phyloP scores from a whole-genome alignment of 2,888 invertebrate species.

The Agrilus mali region DNA sequence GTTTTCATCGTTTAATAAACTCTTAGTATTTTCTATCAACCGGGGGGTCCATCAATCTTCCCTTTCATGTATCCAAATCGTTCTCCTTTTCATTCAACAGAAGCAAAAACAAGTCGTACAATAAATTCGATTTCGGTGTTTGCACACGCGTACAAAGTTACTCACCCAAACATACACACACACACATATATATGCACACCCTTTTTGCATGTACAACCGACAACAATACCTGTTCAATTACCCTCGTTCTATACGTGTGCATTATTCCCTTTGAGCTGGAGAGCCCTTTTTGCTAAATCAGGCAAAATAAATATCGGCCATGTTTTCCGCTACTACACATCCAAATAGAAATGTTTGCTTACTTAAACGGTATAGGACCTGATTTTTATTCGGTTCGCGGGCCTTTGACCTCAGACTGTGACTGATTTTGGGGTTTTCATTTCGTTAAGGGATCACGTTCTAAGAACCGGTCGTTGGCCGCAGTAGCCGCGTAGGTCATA shows the following conservation, averaged over 20 bases:
- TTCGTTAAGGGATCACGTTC: conserved; percentile 3
- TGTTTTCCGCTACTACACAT: conserved; percentile 30
- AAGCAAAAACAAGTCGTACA: not conserved
- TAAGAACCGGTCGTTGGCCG: conserved; percentile 9
- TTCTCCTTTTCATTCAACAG: not conserved
- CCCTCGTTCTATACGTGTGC: no score
- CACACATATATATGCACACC: not conserved
- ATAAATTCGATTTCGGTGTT: conserved; percentile 1
- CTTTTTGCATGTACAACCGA: not conserved
- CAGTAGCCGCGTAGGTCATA: conserved; percentile 16
- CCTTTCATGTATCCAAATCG: no score
- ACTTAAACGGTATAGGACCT: conserved; percentile 30
- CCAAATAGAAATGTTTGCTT: conserved; percentile 32
- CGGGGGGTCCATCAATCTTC: no score
- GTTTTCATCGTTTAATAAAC: no score
- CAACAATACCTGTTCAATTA: no score
- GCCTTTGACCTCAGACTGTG: conserved; percentile 18
- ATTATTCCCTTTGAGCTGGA: no score
- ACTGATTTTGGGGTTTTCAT: conserved; percentile 1
- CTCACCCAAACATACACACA: not conserved
- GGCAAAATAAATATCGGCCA: conserved; percentile 30
- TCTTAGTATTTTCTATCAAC: no score
- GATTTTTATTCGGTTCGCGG: conserved; percentile 28
- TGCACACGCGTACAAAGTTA: no score
- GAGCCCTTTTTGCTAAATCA: conserved; percentile 20